Conservation (phyloP, 2,113 vertebrate species). For the Thryonomys swinderianus region DNA sequence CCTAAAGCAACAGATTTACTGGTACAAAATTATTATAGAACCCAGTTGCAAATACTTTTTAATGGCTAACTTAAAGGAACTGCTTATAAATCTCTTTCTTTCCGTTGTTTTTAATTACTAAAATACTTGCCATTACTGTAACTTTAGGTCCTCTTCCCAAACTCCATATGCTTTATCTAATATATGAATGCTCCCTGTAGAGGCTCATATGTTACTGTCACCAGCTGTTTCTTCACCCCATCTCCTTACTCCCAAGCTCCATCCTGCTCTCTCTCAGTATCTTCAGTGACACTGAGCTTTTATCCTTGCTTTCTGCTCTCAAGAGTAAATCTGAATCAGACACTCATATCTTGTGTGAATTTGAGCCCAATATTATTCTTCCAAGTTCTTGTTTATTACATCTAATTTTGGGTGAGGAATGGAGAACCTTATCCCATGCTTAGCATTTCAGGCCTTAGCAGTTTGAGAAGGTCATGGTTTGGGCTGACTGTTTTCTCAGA, state of each 20-base stretch:
- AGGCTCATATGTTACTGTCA: not conserved
- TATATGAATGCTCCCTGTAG: not conserved
- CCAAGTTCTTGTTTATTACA: not conserved
- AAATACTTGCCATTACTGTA: not conserved
- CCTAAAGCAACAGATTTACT: conserved; percentile 74
- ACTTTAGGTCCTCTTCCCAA: conserved; percentile 12
- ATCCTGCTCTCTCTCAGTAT: not conserved
- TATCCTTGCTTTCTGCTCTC: not conserved
- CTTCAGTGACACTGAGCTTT: not conserved
- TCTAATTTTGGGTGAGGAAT: not conserved
- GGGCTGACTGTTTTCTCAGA: not conserved
- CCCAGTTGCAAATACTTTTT: conserved; percentile 75
- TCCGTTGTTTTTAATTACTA: conserved; percentile 34
- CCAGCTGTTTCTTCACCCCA: not conserved
- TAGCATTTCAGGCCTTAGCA: not conserved
- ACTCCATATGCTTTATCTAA: not conserved
- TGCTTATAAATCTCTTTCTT: conserved; percentile 76
- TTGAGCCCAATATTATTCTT: not conserved
- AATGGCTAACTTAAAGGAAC: conserved; percentile 73
- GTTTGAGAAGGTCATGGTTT: not conserved
- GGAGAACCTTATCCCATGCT: not conserved
- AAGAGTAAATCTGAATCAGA: not conserved
- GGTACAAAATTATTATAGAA: conserved; percentile 79
- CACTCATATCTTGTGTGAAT: not conserved
- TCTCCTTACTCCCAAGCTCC: not conserved